Conservation (phyloP, 2,797 vertebrate species). For the Parauchenoglanis punctatus region DNA sequence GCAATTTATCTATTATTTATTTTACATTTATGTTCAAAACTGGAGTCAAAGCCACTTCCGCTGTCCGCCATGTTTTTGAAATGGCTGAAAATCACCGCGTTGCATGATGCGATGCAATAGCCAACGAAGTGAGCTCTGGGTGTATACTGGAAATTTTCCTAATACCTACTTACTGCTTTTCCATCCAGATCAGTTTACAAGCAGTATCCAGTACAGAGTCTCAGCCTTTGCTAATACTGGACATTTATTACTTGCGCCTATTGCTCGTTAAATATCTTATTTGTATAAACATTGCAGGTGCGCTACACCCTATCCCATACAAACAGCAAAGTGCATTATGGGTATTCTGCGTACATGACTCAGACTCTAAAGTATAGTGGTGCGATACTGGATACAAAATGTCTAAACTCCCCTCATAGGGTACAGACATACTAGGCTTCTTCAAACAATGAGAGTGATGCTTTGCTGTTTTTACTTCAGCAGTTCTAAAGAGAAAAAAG, state of each 20-base stretch:
- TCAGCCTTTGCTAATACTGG: background rate
- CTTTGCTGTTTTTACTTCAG: background rate
- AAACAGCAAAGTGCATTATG: background rate
- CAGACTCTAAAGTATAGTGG: background rate
- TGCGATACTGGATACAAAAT: background rate
- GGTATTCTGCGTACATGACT: background rate
- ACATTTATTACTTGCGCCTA: background rate
- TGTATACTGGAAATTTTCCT: no score
- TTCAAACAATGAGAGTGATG: background rate
- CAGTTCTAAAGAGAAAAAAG: background rate
- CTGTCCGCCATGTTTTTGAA: no score
- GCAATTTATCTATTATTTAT: no score
- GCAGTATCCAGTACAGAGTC: no score
- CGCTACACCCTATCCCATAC: background rate
- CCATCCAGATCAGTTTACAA: no score
- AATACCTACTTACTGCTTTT: no score
- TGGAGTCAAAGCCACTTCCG: no score
- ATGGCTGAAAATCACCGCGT: no score
- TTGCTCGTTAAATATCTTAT: no score
- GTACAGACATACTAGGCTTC: background rate
- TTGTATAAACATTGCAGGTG: background rate
- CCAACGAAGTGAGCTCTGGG: no score
- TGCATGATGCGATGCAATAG: no score
- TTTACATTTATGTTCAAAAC: no score
- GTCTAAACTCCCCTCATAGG: background rate